A percentile compares a stretch with the other conserved stretches of the same genome.
phyloP scores from a whole-genome alignment of 2,888 invertebrate genomes.

The Teinopalpus imperialis region DNA sequence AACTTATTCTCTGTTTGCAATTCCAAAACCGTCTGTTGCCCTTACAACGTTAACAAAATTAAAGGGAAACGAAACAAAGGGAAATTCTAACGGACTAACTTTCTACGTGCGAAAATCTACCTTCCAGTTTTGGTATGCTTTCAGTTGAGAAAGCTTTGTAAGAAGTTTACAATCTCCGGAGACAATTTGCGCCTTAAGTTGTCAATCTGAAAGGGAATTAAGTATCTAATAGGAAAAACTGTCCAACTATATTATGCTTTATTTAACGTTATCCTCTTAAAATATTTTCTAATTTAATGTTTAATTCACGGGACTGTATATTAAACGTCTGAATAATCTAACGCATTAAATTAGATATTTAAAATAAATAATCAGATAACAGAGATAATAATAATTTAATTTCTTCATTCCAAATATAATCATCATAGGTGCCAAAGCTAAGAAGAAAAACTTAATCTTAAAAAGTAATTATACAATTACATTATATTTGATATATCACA shows the following conservation, averaged over 20 bases:
- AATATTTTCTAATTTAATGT: neutral
- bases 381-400: too few species aligned
- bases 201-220: conserved; percentile 23
- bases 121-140: conserved; percentile 30
- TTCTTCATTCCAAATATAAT: too few species aligned
- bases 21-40: conserved; percentile 9
- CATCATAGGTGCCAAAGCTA: too few species aligned
- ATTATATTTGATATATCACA: too few species aligned
- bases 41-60: conserved; percentile 28
- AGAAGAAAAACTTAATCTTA: too few species aligned
- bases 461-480: too few species aligned
- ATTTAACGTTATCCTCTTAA: neutral
- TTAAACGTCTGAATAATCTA: too few species aligned
- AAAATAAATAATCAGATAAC: too few species aligned
- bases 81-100: conserved; percentile 34
- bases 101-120: conserved; percentile 35
- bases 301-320: too few species aligned
- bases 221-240: conserved; percentile 3
- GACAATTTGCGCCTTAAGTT: conserved; percentile 23
- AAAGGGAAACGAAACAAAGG: conserved; percentile 25
- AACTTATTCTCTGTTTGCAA: conserved; percentile 8
- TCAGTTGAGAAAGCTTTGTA: conserved; percentile 29
- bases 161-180: conserved; percentile 25
- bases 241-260: conserved; percentile 15
- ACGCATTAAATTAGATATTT: too few species aligned